These are phyloP conservation scores for Drosophila lutescens DNA, from an alignment of 2,888 invertebrate species.

Conservation along the genomic window DNA sequence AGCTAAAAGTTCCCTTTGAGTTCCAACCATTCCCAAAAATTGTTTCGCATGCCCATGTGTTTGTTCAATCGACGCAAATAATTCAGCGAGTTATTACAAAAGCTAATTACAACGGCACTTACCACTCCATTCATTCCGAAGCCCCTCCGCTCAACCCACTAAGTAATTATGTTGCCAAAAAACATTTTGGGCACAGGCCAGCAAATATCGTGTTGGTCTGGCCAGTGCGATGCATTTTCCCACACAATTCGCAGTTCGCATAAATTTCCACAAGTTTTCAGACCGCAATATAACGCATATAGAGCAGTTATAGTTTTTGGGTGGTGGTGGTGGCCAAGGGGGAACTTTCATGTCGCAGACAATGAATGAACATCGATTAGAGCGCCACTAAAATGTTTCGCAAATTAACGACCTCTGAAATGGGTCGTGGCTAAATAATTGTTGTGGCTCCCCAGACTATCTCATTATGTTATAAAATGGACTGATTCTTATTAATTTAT, in stretches of 20 bases:
- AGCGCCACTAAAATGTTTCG: slow-evolving; percentile 58
- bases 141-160: slow-evolving; percentile 5
- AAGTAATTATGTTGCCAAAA: slow-evolving; percentile 37
- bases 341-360: slow-evolving; percentile 23
- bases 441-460: slow-evolving; percentile 17
- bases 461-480: slow-evolving; percentile 18
- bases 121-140: slow-evolving; percentile 29
- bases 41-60: background rate
- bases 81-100: slow-evolving; percentile 60
- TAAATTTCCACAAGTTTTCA: slow-evolving; percentile 59
- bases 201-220: slow-evolving; percentile 35
- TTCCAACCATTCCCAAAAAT: background rate
- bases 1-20: background rate
- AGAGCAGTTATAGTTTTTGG: slow-evolving; percentile 20
- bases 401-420: slow-evolving; percentile 55
- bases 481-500: slow-evolving; percentile 63
- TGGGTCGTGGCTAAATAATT: slow-evolving; percentile 52
- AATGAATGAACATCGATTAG: slow-evolving; percentile 56
- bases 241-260: slow-evolving; percentile 48
- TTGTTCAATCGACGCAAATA: slow-evolving; percentile 36
- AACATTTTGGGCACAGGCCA: slow-evolving; percentile 16
- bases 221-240: slow-evolving; percentile 50
- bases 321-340: background rate
- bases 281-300: slow-evolving; percentile 19
- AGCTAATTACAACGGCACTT: slow-evolving; percentile 71